A percentile compares a stretch with the other conserved stretches of the same genome.
phyloP scores from a whole-genome alignment of 2,888 invertebrate species.

The Protonemura montana region DNA sequence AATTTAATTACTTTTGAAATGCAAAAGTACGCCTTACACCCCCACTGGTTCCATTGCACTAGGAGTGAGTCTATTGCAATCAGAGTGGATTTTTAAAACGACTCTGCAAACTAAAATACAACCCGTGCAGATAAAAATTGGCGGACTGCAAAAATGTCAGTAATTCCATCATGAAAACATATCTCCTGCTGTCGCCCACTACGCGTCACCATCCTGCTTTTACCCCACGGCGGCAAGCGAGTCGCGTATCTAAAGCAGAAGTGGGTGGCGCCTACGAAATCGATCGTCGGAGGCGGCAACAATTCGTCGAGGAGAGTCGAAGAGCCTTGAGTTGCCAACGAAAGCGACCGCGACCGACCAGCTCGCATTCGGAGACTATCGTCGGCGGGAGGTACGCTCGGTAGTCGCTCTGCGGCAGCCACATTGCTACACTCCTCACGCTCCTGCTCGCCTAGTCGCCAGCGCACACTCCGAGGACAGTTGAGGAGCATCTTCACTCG shows the following conservation, averaged over 20 bases:
- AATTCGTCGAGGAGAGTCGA: neutral
- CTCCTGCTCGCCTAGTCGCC: slow-evolving; percentile 37
- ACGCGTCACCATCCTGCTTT: too few species aligned
- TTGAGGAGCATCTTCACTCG: slow-evolving; percentile 45
- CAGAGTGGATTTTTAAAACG: too few species aligned
- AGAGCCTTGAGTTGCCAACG: neutral
- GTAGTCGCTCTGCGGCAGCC: neutral
- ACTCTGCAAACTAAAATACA: too few species aligned
- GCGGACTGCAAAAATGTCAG: too few species aligned
- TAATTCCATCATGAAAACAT: too few species aligned
- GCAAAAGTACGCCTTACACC: too few species aligned
- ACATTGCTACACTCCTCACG: neutral
- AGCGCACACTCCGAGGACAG: slow-evolving; percentile 43
- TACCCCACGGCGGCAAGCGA: neutral
- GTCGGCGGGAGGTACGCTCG: neutral
- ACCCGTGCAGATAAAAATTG: too few species aligned
- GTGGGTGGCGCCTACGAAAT: neutral
- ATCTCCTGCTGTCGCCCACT: too few species aligned
- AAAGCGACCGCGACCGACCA: neutral
- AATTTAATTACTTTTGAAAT: too few species aligned
- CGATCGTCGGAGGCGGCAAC: neutral
- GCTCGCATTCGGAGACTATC: neutral
- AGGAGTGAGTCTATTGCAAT: too few species aligned
- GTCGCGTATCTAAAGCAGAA: neutral
- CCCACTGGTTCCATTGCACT: too few species aligned